These are phyloP conservation scores for Denticeps clupeoides DNA, from an alignment of 2,797 vertebrate genomes.

Conservation along the genomic window DNA sequence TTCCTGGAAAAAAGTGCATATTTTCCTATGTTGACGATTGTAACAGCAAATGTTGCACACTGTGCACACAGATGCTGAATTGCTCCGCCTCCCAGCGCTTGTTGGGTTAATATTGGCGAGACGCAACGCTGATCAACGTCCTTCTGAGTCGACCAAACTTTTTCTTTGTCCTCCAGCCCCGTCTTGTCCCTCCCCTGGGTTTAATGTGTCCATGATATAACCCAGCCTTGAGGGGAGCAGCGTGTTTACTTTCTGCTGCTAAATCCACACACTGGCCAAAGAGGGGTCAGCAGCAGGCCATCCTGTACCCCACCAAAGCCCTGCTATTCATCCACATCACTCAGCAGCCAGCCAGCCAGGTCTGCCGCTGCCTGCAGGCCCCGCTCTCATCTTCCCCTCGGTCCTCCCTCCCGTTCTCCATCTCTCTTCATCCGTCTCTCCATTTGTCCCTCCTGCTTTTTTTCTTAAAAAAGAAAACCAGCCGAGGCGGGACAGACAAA, in stretches of 20 bases:
- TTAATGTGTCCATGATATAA: constrained; percentile 32
- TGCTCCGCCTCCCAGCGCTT: too few species aligned
- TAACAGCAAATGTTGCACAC: too few species aligned
- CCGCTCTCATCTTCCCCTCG: neutral
- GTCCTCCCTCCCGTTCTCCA: too few species aligned
- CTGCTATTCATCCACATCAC: constrained; percentile 38
- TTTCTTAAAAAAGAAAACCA: neutral
- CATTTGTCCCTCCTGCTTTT: neutral
- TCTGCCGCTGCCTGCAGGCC: too few species aligned
- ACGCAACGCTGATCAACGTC: too few species aligned
- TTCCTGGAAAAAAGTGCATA: too few species aligned
- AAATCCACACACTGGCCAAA: constrained; percentile 31
- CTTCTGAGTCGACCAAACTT: constrained; percentile 17
- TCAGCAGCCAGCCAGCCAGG: constrained; percentile 6
- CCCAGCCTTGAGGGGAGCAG: constrained; percentile 20
- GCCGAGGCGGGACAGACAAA: too few species aligned
- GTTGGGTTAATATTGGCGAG: too few species aligned
- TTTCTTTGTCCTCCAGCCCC: constrained; percentile 9
- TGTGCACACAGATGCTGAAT: too few species aligned
- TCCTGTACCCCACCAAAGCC: constrained; percentile 18
- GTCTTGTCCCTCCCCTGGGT: constrained; percentile 14
- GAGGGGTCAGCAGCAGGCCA: constrained; percentile 34
- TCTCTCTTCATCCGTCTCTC: neutral
- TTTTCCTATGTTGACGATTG: too few species aligned
- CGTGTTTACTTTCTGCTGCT: constrained; percentile 33